Evolutionary conservation across 2,113 vertebrate genomes (phyloP).

Genomic region (Azemiops feae): DNA sequence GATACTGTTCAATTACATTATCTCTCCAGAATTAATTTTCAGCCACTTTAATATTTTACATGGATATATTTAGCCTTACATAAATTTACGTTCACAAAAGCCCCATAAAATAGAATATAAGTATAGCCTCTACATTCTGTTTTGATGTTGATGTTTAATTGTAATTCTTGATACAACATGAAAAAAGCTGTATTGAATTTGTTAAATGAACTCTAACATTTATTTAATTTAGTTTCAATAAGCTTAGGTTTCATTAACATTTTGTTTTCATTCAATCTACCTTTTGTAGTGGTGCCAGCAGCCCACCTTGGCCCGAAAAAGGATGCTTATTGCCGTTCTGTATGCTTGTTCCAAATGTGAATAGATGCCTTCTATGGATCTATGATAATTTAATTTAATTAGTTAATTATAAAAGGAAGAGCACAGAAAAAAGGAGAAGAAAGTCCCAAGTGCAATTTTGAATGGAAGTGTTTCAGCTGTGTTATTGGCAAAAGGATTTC

Average conservation of each 20-base stretch:
- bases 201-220: background rate
- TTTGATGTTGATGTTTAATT: background rate
- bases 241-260: background rate
- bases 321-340: background rate
- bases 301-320: background rate
- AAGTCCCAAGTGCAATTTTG: background rate
- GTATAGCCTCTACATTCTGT: background rate
- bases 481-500: background rate
- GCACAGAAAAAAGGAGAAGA: background rate
- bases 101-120: background rate
- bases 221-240: background rate
- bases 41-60: background rate
- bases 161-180: background rate
- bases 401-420: background rate
- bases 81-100: background rate
- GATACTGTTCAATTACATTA: conserved; percentile 20
- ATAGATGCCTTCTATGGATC: background rate
- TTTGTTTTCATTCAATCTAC: background rate
- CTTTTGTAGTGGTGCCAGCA: background rate
- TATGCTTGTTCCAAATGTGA: background rate
- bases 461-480: background rate
- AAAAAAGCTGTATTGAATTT: background rate
- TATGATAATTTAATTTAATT: background rate
- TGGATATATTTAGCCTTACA: background rate
- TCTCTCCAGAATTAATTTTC: conserved; percentile 18